Base-by-base conservation (phyloP, 1,140 invertebrate genomes). In the Drosophila arawakana region DNA sequence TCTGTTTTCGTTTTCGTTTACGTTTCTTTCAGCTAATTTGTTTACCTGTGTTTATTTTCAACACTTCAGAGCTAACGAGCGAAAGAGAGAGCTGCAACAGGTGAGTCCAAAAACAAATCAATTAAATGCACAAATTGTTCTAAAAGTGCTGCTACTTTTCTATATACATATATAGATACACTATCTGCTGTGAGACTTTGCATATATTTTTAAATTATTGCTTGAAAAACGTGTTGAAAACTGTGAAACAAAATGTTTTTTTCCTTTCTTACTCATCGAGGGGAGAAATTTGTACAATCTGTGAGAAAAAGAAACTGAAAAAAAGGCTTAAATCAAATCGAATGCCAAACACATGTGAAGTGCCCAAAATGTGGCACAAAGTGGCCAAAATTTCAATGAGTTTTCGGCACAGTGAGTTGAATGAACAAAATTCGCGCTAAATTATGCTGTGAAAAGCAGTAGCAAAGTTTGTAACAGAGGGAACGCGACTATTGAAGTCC, bases 341-440 rank as follows among this genome's bases (percentile, higher is more conserved):
- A 88, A 88, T 88, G 85, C 69, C 72, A 80, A 88, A 88, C 84
- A 88, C 69, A 88, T 57, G 54, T 88, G 84, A 78, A 81, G 68
- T 68, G 67, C 47, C 60, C 61, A 60, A 35, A 37, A 44, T 55
- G 75, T 61, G 63, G 59, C 79, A 79, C 72, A 82, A 79, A 83
- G 66, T 84, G 76, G 62, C 63, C 41, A 44, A 80, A 84, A 77
- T 68, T 80, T 83, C 68, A 83, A 83, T 84, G 71, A 69, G 73
- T 57, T 63, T 72, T 72, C 4, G 61, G 18, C 50, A 37, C 13
- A 47, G 63, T 60, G 61, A 47, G 41, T 82, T 83, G 78, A 85
- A 81, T 78, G 75, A 81, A 76, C 61, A 78, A 47, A 35, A 15
- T 30, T 6, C 30, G 21, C 18, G 41, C 50, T 30, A 35, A 43